These are phyloP conservation scores for Remorina albescens DNA, from an alignment of 2,797 vertebrate species.

Conservation along the genomic window DNA sequence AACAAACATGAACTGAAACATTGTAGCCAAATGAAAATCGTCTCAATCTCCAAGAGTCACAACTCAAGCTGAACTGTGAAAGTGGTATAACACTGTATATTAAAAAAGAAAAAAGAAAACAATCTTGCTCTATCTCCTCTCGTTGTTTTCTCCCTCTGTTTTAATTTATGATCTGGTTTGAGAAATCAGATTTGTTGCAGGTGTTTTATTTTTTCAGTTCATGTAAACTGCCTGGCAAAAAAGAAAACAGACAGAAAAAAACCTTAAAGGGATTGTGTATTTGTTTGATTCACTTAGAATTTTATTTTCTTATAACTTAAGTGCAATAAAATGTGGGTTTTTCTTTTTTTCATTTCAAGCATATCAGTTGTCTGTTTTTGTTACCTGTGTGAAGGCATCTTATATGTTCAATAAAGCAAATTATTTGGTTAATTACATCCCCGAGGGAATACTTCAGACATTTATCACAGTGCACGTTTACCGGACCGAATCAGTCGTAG, in stretches of 20 bases:
- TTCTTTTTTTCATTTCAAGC: slow-evolving; percentile 88
- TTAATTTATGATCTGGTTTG: slow-evolving; percentile 99
- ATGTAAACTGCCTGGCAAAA: slow-evolving; percentile 99
- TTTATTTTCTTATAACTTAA: slow-evolving; percentile 99
- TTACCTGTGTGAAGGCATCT: slow-evolving; percentile 85
- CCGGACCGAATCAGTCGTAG: neutral
- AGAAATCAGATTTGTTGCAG: slow-evolving; percentile 97
- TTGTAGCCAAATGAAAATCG: slow-evolving; percentile 90
- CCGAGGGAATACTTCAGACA: slow-evolving; percentile 56
- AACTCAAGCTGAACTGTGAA: slow-evolving; percentile 99
- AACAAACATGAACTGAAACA: slow-evolving; percentile 79
- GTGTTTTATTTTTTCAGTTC: slow-evolving; percentile 96
- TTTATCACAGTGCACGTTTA: slow-evolving; percentile 14
- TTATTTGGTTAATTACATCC: slow-evolving; percentile 83
- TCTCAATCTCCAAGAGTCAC: slow-evolving; percentile 98
- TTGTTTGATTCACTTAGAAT: slow-evolving; percentile 99
- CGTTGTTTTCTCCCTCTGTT: slow-evolving; percentile 88
- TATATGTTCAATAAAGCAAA: slow-evolving; percentile 87
- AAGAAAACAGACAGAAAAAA: slow-evolving; percentile 93
- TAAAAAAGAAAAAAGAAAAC: slow-evolving; percentile 86
- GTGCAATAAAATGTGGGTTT: slow-evolving; percentile 99
- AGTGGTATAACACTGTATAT: slow-evolving; percentile 99
- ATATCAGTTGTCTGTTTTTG: slow-evolving; percentile 87
- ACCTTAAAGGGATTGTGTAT: slow-evolving; percentile 99
- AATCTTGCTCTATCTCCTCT: slow-evolving; percentile 91